Conservation (phyloP, 37 sponge, comb jelly and placozoan genomes). For the Aphrocallistes beatrix region DNA sequence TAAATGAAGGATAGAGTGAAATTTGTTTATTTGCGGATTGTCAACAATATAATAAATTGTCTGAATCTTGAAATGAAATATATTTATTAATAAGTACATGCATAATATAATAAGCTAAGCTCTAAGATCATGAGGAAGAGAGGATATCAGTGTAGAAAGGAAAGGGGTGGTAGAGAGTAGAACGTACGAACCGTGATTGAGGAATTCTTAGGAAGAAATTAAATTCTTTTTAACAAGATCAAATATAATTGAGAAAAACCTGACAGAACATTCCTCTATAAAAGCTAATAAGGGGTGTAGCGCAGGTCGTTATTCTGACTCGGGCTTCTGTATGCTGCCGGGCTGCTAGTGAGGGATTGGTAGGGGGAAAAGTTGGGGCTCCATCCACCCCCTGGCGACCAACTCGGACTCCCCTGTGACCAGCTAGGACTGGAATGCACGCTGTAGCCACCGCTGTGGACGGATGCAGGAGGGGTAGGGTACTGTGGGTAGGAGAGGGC, state of each 20-base stretch:
- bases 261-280: no score
- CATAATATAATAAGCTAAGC: conserved; percentile 18
- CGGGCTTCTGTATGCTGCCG: not conserved
- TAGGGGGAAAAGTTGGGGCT: not conserved
- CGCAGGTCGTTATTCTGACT: not conserved
- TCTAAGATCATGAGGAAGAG: not conserved
- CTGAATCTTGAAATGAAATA: conserved; percentile 5
- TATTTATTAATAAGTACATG: not conserved
- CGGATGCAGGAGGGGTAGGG: not conserved
- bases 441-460: not conserved
- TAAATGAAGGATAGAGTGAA: not conserved
- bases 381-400: conserved; percentile 4
- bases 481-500: not conserved
- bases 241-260: not conserved
- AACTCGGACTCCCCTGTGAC: conserved; percentile 6
- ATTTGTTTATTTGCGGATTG: not conserved
- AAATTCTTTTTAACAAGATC: not conserved
- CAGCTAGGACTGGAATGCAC: not conserved
- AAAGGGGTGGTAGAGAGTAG: not conserved
- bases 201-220: not conserved
- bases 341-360: not conserved
- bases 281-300: not conserved
- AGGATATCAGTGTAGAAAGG: not conserved
- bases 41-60: conserved; percentile 10
- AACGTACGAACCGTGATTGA: conserved; percentile 7